Percentiles rank a stretch among this genome's conserved stretches.
Evolutionary conservation across 2,797 vertebrate genomes (phyloP).

Genomic region (Periparus ater): DNA sequence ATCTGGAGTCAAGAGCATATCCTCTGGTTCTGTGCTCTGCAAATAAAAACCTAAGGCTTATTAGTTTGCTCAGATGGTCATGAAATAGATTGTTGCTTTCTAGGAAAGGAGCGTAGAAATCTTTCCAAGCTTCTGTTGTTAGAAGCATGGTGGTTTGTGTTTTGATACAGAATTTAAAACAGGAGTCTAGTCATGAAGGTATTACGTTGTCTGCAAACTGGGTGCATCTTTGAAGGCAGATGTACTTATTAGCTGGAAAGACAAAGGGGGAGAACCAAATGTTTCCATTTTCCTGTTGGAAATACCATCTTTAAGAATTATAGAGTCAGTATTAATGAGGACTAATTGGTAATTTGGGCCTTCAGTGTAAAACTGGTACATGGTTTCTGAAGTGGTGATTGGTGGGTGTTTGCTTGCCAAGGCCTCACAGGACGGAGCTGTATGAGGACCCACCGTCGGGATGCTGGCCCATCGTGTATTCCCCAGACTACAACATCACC

Average conservation of each 20-base stretch:
- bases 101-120: not conserved
- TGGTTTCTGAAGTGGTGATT: not conserved
- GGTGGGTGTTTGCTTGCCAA: slow-evolving; percentile 50
- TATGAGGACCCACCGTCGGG: slow-evolving; percentile 78
- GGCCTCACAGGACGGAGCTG: slow-evolving; percentile 84
- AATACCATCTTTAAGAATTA: not conserved
- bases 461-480: slow-evolving; percentile 91
- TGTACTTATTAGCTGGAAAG: not conserved
- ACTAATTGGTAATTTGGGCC: not conserved
- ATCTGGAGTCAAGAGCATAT: fast-evolving
- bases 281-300: not conserved
- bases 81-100: not conserved
- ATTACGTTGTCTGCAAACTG: not conserved
- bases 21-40: not conserved
- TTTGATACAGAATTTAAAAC: not conserved
- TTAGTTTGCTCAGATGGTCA: not conserved
- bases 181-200: fast-evolving
- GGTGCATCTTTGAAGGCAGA: not conserved
- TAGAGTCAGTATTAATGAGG: not conserved
- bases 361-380: not conserved
- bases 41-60: not conserved
- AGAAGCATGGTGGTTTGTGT: not conserved
- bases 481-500: slow-evolving; percentile 93
- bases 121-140: not conserved
- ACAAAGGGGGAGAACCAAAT: not conserved